phyloP scores from a whole-genome alignment of 2,797 vertebrate species.

The Catharus ustulatus region DNA sequence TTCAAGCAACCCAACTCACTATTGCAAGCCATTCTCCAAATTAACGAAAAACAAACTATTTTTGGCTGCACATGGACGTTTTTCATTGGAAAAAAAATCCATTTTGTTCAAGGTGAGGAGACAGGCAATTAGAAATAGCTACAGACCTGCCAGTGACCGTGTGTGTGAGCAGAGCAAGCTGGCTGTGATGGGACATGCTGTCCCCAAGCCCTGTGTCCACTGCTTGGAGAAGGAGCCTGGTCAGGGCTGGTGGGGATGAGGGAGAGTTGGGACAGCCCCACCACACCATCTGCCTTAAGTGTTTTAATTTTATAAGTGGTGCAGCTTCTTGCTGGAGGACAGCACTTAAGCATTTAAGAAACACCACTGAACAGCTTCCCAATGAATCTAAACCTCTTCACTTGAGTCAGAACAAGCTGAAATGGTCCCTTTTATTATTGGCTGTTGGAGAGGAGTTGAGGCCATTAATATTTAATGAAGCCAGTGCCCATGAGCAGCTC shows the following conservation, averaged over 20 bases:
- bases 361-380: not conserved
- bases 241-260: fast-evolving
- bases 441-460: not conserved
- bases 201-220: not conserved
- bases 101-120: not conserved
- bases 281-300: not conserved
- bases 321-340: not conserved
- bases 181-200: not conserved
- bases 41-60: not conserved
- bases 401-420: constrained; percentile 16
- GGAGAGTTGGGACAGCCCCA: not conserved
- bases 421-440: constrained; percentile 38
- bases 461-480: constrained; percentile 31
- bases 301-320: not conserved
- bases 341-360: not conserved
- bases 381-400: not conserved
- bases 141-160: fast-evolving
- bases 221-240: not conserved
- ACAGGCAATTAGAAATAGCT: not conserved
- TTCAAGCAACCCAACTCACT: not conserved
- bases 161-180: not conserved
- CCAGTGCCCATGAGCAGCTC: not conserved
- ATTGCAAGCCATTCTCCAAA: not conserved
- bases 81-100: not conserved
- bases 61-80: not conserved